A percentile compares a stretch with the other conserved stretches of the same genome.
These are phyloP conservation scores for Apis florea DNA, from an alignment of 1,140 invertebrate species.

Conservation along the genomic window DNA sequence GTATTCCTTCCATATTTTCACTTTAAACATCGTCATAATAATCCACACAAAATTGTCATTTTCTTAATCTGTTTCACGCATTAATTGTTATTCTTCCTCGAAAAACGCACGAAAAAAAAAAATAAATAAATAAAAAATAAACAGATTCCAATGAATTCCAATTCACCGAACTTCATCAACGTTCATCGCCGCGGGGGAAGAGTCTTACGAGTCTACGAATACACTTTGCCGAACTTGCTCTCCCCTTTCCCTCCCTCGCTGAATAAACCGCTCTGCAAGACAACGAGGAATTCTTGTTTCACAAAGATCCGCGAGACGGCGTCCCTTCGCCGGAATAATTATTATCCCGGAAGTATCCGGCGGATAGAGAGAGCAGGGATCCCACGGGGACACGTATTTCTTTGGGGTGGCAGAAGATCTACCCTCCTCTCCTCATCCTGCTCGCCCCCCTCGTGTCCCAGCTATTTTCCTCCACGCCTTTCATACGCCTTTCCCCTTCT, in stretches of 20 bases:
- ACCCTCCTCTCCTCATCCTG: neutral
- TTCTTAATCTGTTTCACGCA: too few species aligned
- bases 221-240: neutral
- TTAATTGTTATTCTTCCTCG: too few species aligned
- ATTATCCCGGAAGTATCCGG: conserved; percentile 30
- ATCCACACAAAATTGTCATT: too few species aligned
- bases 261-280: conserved; percentile 8
- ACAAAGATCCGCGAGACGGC: neutral
- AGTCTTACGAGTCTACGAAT: neutral
- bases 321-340: conserved; percentile 27
- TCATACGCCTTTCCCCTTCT: neutral
- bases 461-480: conserved; percentile 8
- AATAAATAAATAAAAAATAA: too few species aligned
- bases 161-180: neutral
- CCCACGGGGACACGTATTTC: neutral
- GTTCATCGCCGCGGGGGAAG: neutral
- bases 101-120: too few species aligned
- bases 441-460: neutral
- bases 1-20: too few species aligned
- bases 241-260: neutral
- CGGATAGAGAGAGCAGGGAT: conserved; percentile 3
- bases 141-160: too few species aligned
- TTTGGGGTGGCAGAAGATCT: neutral
- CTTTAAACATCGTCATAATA: too few species aligned
- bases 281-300: conserved; percentile 7